Conservation (phyloP, 2,113 vertebrate genomes). For the Gopherus flavomarginatus region DNA sequence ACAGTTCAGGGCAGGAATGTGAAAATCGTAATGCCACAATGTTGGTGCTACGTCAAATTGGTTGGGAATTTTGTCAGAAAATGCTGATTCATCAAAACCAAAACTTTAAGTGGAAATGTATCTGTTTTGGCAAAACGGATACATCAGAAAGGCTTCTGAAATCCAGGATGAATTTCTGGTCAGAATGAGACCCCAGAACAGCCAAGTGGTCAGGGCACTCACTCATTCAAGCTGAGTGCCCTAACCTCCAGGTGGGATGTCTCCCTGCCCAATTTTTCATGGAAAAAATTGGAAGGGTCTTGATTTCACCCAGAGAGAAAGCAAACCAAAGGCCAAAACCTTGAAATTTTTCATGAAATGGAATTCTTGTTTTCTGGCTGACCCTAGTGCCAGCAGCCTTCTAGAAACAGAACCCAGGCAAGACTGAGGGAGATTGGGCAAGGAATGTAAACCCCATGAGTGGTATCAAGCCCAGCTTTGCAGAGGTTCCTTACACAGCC, state of each 20-base stretch:
- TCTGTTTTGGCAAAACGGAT: neutral
- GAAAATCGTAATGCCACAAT: neutral
- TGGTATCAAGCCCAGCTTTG: neutral
- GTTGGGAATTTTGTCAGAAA: neutral
- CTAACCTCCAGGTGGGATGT: neutral
- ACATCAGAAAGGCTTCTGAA: neutral
- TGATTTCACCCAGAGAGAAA: neutral
- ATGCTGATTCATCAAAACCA: neutral
- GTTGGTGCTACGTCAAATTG: neutral
- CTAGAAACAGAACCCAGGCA: neutral
- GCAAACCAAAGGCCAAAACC: neutral
- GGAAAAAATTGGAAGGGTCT: neutral
- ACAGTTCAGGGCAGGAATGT: neutral
- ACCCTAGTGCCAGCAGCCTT: neutral
- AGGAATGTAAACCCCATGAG: neutral
- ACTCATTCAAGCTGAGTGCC: neutral
- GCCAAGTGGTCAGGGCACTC: neutral
- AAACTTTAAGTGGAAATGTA: neutral
- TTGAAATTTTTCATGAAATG: neutral
- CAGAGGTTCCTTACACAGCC: neutral
- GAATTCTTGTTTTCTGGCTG: neutral
- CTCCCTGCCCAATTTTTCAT: neutral
- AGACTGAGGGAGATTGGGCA: neutral
- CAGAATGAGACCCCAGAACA: neutral
- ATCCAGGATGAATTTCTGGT: neutral